Conservation (phyloP, 2,797 vertebrate species). For the Octomys mimax region DNA sequence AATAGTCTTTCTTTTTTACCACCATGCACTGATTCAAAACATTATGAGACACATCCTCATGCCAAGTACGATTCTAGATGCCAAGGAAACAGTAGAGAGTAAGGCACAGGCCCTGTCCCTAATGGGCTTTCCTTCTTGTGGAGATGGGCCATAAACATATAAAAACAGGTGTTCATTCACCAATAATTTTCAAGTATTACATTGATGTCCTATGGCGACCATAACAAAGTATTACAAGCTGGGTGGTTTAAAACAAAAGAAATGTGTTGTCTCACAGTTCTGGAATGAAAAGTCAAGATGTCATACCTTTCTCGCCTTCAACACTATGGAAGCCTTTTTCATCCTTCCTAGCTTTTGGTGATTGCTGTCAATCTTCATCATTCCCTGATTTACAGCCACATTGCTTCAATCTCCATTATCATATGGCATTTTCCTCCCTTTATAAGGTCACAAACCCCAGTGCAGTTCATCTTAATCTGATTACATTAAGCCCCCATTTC, state of each 20-base stretch:
- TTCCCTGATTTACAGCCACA: background rate
- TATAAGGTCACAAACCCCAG: background rate
- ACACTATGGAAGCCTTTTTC: background rate
- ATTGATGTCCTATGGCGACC: conserved; percentile 4
- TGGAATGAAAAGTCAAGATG: background rate
- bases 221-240: conserved; percentile 40
- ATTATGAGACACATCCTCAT: background rate
- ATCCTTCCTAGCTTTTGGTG: background rate
- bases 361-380: background rate
- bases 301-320: background rate
- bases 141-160: background rate
- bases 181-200: background rate
- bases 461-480: conserved; percentile 43
- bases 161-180: background rate
- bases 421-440: conserved; percentile 45
- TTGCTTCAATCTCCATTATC: background rate
- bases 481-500: conserved; percentile 32
- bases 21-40: background rate
- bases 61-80: conserved; percentile 1
- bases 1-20: background rate
- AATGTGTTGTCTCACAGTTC: background rate
- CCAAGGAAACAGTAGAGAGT: background rate
- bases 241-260: background rate
- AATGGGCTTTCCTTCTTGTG: background rate
- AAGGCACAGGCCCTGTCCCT: background rate